Base-by-base conservation (phyloP, 1,140 invertebrate species). In the Drosophila jambulina region DNA sequence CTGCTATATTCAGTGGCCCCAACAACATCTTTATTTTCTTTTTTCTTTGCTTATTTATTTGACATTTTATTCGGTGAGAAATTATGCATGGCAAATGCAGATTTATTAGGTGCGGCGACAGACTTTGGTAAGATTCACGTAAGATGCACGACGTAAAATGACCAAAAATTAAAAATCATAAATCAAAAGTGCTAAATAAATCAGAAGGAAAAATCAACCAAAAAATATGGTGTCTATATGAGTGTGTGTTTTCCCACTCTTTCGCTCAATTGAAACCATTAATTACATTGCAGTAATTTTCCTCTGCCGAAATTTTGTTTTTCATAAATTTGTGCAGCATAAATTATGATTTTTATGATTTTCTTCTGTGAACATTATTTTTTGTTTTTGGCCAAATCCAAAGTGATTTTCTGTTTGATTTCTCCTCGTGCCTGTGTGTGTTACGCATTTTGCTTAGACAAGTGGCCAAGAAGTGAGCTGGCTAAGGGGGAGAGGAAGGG, bases 61-160 rank as follows among this genome's bases (percentile, higher is more conserved):
- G 71, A 86, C 71, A 83, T 86, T 86, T 87, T 53, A 67, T 62
- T 78, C 49, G 62, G 25, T 57, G 60, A 49, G 63, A 72, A 86
- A 80, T 87, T 86, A 82, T 86, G 83, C 83, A 82, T 86, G 42
- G 71, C 70, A 67, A 80, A 86, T 87, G 83, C 76, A 80, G 75
- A 86, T 86, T 86, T 86, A 86, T 86, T 82, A 80, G 80, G 62
- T 80, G 83, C 75, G 76, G 62, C 70, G 83, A n/a, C 70, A 67
- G 62, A 76, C 58, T 74, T 43, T 68, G 32, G 51, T 75, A 68
- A 64, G 69, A 75, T 51, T 70, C 45, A n/a, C 34, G 19, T 49
- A 25, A 61, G 51, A 32, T 51, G 13, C 48, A 51, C 48, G n/a
- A 57, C 43, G 45, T 51, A 51, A 72, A 64, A 51, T 65, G 63